Percentiles rank a stretch among this genome's conserved stretches.
Evolutionary conservation across 2,888 invertebrate species (phyloP).

Genomic region (Tipula helvola): DNA sequence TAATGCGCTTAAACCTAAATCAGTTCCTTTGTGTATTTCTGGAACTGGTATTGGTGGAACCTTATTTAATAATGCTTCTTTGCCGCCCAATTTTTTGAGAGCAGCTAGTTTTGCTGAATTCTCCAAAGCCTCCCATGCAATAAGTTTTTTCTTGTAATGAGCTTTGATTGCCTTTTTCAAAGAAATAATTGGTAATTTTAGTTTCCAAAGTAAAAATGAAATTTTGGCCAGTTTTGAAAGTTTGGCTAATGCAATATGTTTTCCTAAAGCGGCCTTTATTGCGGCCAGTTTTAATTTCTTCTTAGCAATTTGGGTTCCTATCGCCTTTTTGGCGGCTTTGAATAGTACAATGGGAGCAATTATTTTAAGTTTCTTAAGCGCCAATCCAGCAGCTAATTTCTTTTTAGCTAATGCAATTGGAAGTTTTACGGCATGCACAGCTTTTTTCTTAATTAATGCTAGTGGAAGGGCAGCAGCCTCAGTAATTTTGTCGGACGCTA

Average conservation of each 20-base stretch:
- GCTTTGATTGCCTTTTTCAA: not conserved
- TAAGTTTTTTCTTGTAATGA: not conserved
- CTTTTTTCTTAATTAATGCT: not conserved
- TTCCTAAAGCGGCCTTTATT: not conserved
- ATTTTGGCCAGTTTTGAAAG: not conserved
- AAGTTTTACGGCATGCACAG: not conserved
- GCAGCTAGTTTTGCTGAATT: not conserved
- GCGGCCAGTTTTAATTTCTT: not conserved
- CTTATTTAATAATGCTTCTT: not conserved
- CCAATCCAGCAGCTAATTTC: not conserved
- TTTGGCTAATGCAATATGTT: not conserved
- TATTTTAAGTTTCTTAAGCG: not conserved
- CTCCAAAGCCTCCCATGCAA: not conserved
- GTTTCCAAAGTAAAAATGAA: not conserved
- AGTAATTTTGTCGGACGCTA: not conserved
- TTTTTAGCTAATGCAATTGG: not conserved
- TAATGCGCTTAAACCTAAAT: not conserved
- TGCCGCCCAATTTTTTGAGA: not conserved
- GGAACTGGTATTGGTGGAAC: not conserved
- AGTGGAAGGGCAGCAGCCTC: not conserved
- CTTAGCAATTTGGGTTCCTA: not conserved
- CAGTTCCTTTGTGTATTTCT: not conserved
- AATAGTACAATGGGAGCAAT: not conserved
- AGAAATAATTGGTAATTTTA: not conserved
- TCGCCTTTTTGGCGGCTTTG: not conserved